Conservation (phyloP, 2,113 vertebrate genomes). For the Odocoileus hemionus region DNA sequence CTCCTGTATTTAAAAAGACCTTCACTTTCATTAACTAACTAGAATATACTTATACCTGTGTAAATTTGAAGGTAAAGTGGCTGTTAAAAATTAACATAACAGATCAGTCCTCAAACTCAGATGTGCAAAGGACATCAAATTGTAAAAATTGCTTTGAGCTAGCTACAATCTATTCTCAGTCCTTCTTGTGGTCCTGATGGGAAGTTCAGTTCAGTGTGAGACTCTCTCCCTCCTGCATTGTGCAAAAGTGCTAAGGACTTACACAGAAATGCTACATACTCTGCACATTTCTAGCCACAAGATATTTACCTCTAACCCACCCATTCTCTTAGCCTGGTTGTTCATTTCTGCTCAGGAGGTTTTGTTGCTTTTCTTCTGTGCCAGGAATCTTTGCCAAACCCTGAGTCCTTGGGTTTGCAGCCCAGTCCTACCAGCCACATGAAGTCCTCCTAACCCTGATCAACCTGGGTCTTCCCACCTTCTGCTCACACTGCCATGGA, state of each 20-base stretch:
- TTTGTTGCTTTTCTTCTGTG: neutral
- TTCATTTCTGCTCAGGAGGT: neutral
- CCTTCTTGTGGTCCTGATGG: neutral
- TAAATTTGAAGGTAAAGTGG: neutral
- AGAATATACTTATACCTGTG: neutral
- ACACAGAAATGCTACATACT: neutral
- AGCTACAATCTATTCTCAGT: neutral
- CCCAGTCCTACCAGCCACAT: accelerated
- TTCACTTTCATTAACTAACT: neutral
- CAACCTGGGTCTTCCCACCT: neutral
- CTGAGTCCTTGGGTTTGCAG: neutral
- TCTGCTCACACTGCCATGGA: neutral
- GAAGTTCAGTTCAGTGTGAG: neutral
- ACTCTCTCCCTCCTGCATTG: neutral
- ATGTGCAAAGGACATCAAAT: neutral
- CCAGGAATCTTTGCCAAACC: neutral
- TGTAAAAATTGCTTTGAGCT: neutral
- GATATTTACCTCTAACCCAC: neutral
- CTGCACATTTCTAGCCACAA: neutral
- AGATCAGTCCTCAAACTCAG: neutral
- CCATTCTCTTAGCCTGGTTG: neutral
- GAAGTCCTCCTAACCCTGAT: neutral
- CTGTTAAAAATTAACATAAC: neutral
- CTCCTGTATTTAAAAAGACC: neutral
- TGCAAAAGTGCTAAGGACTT: neutral